Percentiles rank a stretch among this genome's conserved stretches.
Conservation (phyloP, 2,113 vertebrate species). For the Chloebia gouldiae region DNA sequence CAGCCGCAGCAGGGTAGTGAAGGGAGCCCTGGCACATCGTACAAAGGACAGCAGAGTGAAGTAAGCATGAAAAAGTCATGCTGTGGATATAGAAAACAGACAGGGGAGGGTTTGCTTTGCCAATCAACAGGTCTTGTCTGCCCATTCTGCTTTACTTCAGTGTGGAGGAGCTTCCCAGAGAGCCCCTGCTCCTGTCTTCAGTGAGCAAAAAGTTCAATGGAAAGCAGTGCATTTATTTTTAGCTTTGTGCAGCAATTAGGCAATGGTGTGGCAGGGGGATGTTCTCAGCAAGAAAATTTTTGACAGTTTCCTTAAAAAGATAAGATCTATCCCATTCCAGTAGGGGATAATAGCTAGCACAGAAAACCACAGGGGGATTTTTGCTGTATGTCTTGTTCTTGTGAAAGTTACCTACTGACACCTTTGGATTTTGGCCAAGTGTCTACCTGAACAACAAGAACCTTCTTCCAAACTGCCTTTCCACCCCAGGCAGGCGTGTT, state of each 20-base stretch:
- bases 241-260: neutral
- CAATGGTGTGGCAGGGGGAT: neutral
- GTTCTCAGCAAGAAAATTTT: neutral
- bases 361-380: constrained; percentile 1
- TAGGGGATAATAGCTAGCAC: neutral
- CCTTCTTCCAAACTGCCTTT: neutral
- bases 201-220: neutral
- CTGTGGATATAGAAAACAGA: neutral
- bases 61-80: neutral
- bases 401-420: constrained; percentile 9
- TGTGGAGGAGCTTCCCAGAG: neutral
- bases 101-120: neutral
- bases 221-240: constrained; percentile 19
- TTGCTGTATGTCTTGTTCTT: neutral
- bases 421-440: neutral
- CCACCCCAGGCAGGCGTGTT: neutral
- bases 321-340: neutral
- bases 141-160: neutral
- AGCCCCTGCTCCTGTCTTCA: neutral
- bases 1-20: neutral
- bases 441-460: constrained; percentile 3
- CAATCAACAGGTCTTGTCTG: neutral
- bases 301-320: constrained; percentile 1
- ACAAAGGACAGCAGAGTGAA: neutral
- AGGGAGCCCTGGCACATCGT: rapidly evolving